Conservation (phyloP, 2,888 invertebrate species). For the Trilocha varians region DNA sequence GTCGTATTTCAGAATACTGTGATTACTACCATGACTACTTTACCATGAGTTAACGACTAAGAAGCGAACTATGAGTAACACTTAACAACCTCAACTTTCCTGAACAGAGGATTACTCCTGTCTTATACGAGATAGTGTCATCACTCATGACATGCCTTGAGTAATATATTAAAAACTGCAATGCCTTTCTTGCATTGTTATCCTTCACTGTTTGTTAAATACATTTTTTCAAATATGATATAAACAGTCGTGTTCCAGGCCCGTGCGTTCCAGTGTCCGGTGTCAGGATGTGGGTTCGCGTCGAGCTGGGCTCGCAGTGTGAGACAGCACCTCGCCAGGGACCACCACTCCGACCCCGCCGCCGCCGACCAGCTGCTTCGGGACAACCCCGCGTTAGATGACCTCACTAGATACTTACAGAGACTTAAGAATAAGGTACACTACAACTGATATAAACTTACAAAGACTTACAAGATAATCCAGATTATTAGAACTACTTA, state of each 20-base stretch:
- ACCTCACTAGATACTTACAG: conserved; percentile 81
- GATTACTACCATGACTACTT: too few species aligned
- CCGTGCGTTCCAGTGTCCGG: conserved; percentile 77
- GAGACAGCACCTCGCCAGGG: conserved; percentile 79
- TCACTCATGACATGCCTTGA: too few species aligned
- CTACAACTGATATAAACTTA: too few species aligned
- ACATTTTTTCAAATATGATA: neutral
- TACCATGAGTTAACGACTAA: too few species aligned
- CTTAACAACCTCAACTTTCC: too few species aligned
- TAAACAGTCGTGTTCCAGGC: conserved; percentile 49
- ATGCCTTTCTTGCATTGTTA: neutral
- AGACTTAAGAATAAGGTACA: conserved; percentile 77
- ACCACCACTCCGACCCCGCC: conserved; percentile 79
- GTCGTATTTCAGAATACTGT: too few species aligned
- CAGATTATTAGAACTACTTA: too few species aligned
- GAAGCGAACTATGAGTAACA: too few species aligned
- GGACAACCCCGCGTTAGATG: conserved; percentile 82
- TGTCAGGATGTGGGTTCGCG: conserved; percentile 82
- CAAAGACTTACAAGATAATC: too few species aligned
- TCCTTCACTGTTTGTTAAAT: too few species aligned
- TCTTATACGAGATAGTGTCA: too few species aligned
- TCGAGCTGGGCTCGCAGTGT: conserved; percentile 85
- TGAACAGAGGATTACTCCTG: too few species aligned
- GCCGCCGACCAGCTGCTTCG: conserved; percentile 76
- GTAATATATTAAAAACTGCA: neutral